Evolutionary conservation across 2,888 invertebrate species (phyloP).

Genomic region (Caenorhabditis sp.): DNA sequence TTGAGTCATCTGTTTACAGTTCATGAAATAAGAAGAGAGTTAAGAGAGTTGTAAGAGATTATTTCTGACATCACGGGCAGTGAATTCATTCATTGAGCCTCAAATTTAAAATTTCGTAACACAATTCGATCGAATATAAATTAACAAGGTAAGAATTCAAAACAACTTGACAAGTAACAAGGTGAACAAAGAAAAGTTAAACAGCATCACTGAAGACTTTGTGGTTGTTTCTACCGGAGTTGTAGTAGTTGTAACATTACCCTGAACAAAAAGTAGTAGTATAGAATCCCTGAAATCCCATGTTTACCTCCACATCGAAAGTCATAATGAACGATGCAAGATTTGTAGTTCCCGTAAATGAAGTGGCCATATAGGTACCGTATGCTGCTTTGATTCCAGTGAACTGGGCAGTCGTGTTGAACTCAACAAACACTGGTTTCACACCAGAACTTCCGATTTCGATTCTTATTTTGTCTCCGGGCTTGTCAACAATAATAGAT

Average conservation of each 20-base stretch:
- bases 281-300: not conserved
- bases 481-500: not conserved
- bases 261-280: slow-evolving; percentile 1
- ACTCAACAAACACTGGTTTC: slow-evolving; percentile 11
- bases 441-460: slow-evolving; percentile 16
- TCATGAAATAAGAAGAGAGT: too few relatives aligned
- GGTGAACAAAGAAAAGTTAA: not conserved
- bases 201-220: not conserved
- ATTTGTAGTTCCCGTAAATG: slow-evolving; percentile 6
- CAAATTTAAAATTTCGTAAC: too few relatives aligned
- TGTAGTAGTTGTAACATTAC: slow-evolving; percentile 1
- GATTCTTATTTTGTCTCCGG: slow-evolving; percentile 18
- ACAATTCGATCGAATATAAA: not conserved
- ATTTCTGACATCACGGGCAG: not conserved
- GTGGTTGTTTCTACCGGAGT: slow-evolving; percentile 1
- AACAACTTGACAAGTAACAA: not conserved
- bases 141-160: not conserved
- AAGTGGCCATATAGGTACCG: slow-evolving; percentile 15
- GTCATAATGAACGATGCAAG: not conserved
- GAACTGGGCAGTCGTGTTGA: not conserved
- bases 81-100: not conserved
- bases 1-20: too few relatives aligned
- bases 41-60: not conserved
- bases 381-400: slow-evolving; percentile 17
- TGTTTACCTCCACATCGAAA: not conserved